Evolutionary conservation across 2,113 vertebrate species (phyloP).

Genomic region (Rhynchomys soricoides): DNA sequence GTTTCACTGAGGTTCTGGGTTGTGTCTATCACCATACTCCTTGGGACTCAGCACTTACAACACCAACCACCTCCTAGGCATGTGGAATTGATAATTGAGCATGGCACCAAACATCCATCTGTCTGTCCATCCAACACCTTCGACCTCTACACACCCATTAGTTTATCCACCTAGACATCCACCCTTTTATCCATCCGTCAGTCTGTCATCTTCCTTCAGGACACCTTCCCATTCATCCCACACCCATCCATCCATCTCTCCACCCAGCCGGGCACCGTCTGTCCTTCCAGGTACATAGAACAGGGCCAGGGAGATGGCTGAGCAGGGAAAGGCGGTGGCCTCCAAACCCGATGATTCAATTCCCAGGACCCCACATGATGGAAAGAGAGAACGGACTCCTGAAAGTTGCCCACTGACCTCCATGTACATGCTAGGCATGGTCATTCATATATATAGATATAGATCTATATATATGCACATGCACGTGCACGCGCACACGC

Average conservation of each 20-base stretch:
- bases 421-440: neutral
- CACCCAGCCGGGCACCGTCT: neutral
- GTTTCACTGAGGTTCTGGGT: neutral
- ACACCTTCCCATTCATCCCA: neutral
- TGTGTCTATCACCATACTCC: neutral
- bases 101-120: neutral
- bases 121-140: neutral
- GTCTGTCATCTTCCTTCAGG: neutral
- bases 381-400: neutral
- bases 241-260: neutral
- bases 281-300: neutral
- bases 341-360: neutral
- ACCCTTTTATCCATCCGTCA: neutral
- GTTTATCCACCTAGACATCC: neutral
- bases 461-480: neutral
- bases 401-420: neutral
- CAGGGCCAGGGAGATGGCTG: neutral
- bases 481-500: rapidly evolving
- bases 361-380: neutral
- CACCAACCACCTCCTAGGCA: neutral
- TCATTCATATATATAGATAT: no score
- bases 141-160: neutral
- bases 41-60: neutral
- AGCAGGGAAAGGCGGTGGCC: neutral
- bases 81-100: neutral